Percentiles rank a stretch among this genome's conserved stretches.
Evolutionary conservation across 2,888 invertebrate genomes (phyloP).

Genomic region (Blomia tropicalis): DNA sequence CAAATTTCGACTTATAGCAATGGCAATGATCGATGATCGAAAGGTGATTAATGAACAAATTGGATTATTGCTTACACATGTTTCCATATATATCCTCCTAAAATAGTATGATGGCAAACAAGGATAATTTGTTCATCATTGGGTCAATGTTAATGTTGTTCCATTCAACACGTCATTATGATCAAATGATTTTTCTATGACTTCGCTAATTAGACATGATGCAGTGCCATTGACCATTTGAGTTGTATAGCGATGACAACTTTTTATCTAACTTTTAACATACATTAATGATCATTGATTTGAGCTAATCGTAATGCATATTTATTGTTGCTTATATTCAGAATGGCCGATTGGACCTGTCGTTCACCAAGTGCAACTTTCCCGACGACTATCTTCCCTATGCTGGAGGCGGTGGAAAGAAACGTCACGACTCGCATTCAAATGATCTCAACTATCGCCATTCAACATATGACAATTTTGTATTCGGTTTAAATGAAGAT

Average conservation of each 20-base stretch:
- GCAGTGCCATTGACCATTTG: neutral
- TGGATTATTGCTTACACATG: neutral
- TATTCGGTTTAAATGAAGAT: neutral
- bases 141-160: constrained; percentile 6
- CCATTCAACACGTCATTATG: neutral
- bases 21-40: constrained; percentile 12
- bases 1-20: neutral
- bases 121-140: neutral
- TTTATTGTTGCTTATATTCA: neutral
- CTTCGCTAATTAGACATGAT: neutral
- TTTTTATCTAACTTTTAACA: neutral
- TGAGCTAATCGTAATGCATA: neutral
- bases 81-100: neutral
- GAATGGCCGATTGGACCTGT: constrained; percentile 26
- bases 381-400: constrained; percentile 30
- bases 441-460: neutral
- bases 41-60: neutral
- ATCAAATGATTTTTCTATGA: neutral
- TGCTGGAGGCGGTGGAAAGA: constrained; percentile 2
- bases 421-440: neutral
- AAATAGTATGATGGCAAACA: neutral
- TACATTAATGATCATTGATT: neutral
- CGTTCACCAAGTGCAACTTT: constrained; percentile 27
- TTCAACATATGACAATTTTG: constrained; percentile 16
- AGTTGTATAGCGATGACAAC: neutral